Conservation (phyloP, 1,140 invertebrate species). For the Delia radicum region DNA sequence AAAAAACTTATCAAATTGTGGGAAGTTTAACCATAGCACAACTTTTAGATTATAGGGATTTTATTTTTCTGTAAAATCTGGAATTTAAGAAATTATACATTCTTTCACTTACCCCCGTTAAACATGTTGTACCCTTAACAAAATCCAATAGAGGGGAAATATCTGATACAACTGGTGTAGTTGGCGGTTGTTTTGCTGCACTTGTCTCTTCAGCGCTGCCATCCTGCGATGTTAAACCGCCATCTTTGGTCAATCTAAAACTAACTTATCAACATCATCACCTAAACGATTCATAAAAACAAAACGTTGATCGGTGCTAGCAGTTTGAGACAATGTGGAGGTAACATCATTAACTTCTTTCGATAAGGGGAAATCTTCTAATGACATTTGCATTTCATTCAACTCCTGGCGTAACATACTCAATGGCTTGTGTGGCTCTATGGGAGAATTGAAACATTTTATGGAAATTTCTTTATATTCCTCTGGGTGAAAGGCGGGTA, state of each 20-base stretch:
- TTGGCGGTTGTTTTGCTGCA: background rate
- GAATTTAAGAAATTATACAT: background rate
- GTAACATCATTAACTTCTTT: slow-evolving; percentile 34
- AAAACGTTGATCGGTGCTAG: slow-evolving; percentile 14
- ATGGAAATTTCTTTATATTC: slow-evolving; percentile 80
- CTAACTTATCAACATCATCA: slow-evolving; percentile 43
- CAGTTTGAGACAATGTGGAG: slow-evolving; percentile 29
- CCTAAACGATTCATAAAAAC: slow-evolving; percentile 27
- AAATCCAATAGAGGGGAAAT: slow-evolving; percentile 62
- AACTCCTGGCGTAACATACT: slow-evolving; percentile 71
- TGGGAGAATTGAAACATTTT: slow-evolving; percentile 72
- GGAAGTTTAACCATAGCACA: too few relatives aligned
- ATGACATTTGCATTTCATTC: slow-evolving; percentile 60
- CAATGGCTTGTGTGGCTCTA: slow-evolving; percentile 72
- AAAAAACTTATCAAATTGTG: slow-evolving; percentile 33
- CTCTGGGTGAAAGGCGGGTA: slow-evolving; percentile 86
- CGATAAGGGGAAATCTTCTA: slow-evolving; percentile 42
- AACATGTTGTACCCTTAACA: slow-evolving; percentile 78
- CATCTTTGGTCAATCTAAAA: slow-evolving; percentile 25
- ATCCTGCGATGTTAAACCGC: background rate
- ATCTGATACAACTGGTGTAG: slow-evolving; percentile 28
- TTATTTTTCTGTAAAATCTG: background rate
- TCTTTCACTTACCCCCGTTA: slow-evolving; percentile 43
- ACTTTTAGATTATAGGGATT: background rate
- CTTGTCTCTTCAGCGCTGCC: background rate